Base-by-base conservation (phyloP, 2,113 vertebrate genomes). In the Nipponia nippon region DNA sequence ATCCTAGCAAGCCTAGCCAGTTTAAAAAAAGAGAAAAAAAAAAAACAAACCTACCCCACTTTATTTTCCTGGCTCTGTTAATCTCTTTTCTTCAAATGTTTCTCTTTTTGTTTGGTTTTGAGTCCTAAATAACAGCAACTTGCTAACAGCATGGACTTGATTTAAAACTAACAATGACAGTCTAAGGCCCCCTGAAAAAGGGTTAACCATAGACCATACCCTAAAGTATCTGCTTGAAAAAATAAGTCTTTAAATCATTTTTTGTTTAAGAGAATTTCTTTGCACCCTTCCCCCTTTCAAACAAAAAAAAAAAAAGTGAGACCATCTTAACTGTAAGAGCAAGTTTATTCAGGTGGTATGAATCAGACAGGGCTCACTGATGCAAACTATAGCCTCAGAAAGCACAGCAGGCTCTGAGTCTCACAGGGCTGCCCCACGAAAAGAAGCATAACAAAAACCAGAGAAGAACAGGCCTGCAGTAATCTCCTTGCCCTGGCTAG, bases 291-390 rank as follows among this genome's bases (percentile, higher is more conserved):
- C 83, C 53, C 78, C 25, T 67, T 69, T 75, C 9, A 59, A 49
- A 53, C 71, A 84, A 89, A 88, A 27, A 36, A 56, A 40, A 66
- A 96, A 97, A 81, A 89, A 91, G 67, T 59, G 78, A 97, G 95
- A 90, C 97, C 97, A 97, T 98, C 97, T 98, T 92, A 98, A 97
- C 96, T 90, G 96, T 96, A 97, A 97, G 97, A 96, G 97, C 97
- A 98, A 98, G 98, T 98, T 98, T 98, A 98, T 99, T 99, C 99
- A 99, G 99, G 99, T 99, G 99, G 98, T 98, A 97, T 96, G 97
- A 97, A 98, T 98, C 98, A 97, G 96, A 98, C 98, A 97, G 98
- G 98, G 97, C 97, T 98, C 98, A 98, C 95, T 87, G 98, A 98
- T 97, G 97, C 98, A 97, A 98, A 97, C 97, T 96, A 96, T 96